Percentiles rank a stretch among this genome's conserved stretches.
Evolutionary conservation across 1,140 invertebrate genomes (phyloP).

Genomic region (Magallana ariakensis): DNA sequence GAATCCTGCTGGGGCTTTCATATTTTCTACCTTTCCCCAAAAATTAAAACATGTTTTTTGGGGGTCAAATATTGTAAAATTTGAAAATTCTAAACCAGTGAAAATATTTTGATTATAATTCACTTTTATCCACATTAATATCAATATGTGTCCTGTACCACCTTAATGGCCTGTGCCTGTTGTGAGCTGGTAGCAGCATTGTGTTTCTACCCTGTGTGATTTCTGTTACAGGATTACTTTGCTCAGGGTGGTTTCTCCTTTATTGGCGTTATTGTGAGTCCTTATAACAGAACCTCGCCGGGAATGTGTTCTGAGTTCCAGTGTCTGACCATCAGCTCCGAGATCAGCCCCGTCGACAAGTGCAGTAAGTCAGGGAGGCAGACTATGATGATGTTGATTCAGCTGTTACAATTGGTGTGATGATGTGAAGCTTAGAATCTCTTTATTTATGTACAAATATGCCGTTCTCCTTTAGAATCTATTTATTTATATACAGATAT

Average conservation of each 20-base stretch:
- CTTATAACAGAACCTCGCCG: slow-evolving; percentile 77
- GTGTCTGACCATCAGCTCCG: slow-evolving; percentile 73
- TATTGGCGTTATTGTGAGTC: slow-evolving; percentile 83
- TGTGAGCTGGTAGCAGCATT: too few relatives aligned
- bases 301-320: slow-evolving; percentile 68
- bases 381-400: background rate
- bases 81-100: too few relatives aligned
- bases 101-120: too few relatives aligned
- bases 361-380: slow-evolving; percentile 67
- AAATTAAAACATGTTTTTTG: too few relatives aligned
- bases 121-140: too few relatives aligned
- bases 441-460: slow-evolving; percentile 62
- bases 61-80: too few relatives aligned
- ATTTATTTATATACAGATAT: slow-evolving; percentile 66
- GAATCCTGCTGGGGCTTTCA: too few relatives aligned
- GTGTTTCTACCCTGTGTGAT: too few relatives aligned
- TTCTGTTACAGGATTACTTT: slow-evolving; percentile 82
- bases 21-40: too few relatives aligned
- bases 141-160: too few relatives aligned
- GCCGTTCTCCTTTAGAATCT: slow-evolving; percentile 72
- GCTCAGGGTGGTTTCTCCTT: slow-evolving; percentile 81
- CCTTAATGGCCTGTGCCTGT: too few relatives aligned
- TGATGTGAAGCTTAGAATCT: background rate
- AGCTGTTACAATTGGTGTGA: background rate
- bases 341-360: slow-evolving; percentile 55